These are phyloP conservation scores for Actenoides hombroni DNA, from an alignment of 2,113 vertebrate species.

Conservation along the genomic window DNA sequence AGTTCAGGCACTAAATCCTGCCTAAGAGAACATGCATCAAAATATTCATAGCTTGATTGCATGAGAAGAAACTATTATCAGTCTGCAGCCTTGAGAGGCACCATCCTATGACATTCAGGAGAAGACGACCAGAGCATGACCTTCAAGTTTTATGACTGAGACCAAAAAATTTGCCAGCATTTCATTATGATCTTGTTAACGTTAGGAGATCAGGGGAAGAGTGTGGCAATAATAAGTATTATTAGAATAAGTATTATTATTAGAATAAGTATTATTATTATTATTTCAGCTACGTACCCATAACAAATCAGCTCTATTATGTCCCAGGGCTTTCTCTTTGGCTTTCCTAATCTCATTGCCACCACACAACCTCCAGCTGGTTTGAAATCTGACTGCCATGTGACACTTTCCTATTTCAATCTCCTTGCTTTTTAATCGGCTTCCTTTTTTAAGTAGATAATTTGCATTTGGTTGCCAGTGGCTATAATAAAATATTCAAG, in stretches of 20 bases:
- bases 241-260: too few species aligned
- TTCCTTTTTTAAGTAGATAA: not conserved
- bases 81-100: not conserved
- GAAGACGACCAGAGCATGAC: not conserved
- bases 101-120: not conserved
- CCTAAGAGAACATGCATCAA: not conserved
- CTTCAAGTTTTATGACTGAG: not conserved
- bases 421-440: not conserved
- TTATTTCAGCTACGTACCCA: not conserved
- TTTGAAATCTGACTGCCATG: constrained; percentile 2
- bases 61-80: not conserved
- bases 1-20: constrained; percentile 46
- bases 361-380: not conserved
- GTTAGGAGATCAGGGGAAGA: not conserved
- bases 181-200: not conserved
- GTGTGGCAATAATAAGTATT: not conserved
- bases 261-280: not conserved
- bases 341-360: not conserved
- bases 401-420: not conserved
- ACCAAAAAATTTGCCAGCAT: not conserved
- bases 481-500: not conserved
- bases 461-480: not conserved
- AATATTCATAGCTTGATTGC: constrained; percentile 24
- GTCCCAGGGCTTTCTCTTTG: not conserved
- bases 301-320: not conserved